phyloP scores from a whole-genome alignment of 2,888 invertebrate species.

The Brachyptera risi region DNA sequence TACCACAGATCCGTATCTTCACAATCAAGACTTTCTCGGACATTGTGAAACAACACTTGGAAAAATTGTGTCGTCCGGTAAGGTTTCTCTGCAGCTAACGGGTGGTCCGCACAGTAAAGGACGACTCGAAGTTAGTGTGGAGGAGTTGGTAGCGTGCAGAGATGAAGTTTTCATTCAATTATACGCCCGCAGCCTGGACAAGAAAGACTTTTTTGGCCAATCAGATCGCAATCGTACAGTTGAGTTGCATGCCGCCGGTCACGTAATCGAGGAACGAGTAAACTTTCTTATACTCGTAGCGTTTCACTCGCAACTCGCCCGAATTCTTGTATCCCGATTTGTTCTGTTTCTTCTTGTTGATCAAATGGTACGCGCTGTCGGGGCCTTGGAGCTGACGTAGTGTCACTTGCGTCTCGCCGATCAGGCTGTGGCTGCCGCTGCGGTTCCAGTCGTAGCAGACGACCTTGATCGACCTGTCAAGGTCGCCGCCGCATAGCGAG shows the following conservation, averaged over 20 bases:
- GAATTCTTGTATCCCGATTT: slow-evolving; percentile 48
- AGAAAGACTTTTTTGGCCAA: slow-evolving; percentile 41
- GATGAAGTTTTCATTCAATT: slow-evolving; percentile 42
- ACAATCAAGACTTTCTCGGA: slow-evolving; percentile 50
- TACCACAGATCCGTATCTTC: slow-evolving; percentile 38
- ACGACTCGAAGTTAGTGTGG: slow-evolving; percentile 40
- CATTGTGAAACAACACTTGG: slow-evolving; percentile 51
- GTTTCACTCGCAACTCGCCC: slow-evolving; percentile 40
- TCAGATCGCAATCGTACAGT: slow-evolving; percentile 47
- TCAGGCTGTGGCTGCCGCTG: slow-evolving; percentile 47
- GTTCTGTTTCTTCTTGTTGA: slow-evolving; percentile 41
- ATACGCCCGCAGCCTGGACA: slow-evolving; percentile 40
- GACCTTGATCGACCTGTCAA: slow-evolving; percentile 48
- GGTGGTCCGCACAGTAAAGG: slow-evolving; percentile 35
- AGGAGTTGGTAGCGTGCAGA: slow-evolving; percentile 43
- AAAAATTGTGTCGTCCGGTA: slow-evolving; percentile 43
- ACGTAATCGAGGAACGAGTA: slow-evolving; percentile 56
- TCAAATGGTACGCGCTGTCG: slow-evolving; percentile 41
- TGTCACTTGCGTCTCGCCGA: slow-evolving; percentile 48
- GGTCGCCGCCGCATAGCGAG: slow-evolving; percentile 51
- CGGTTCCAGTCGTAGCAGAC: slow-evolving; percentile 51
- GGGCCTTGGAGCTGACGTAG: slow-evolving; percentile 45
- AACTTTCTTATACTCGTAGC: slow-evolving; percentile 37
- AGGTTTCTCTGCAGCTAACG: slow-evolving; percentile 32
- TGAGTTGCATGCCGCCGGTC: slow-evolving; percentile 49